Percentiles rank a stretch among this genome's conserved stretches.
Conservation (phyloP, 2,888 invertebrate species). For the Girardia tigrina region DNA sequence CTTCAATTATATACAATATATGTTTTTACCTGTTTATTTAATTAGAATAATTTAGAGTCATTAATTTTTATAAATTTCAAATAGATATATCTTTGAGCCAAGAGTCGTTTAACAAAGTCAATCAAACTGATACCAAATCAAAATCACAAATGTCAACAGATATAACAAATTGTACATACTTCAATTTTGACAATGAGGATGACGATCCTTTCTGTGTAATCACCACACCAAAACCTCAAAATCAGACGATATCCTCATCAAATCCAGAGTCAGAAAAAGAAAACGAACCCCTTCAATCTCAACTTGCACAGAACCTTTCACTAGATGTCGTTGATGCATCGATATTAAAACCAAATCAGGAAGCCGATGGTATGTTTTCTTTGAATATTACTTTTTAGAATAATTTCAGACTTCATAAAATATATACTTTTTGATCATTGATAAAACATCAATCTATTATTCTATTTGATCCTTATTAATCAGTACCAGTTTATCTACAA, state of each 20-base stretch:
- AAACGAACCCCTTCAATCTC: not conserved
- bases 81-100: not conserved
- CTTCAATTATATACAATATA: too few relatives aligned
- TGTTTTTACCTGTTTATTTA: too few relatives aligned
- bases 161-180: constrained; percentile 13
- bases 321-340: not conserved
- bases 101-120: not conserved
- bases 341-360: not conserved
- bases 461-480: too few relatives aligned
- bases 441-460: too few relatives aligned
- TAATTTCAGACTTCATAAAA: too few relatives aligned
- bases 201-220: constrained; percentile 18
- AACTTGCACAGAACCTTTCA: not conserved
- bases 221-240: not conserved
- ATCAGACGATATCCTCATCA: not conserved
- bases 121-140: not conserved
- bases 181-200: not conserved
- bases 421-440: too few relatives aligned
- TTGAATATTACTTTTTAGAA: too few relatives aligned
- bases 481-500: too few relatives aligned
- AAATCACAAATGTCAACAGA: not conserved
- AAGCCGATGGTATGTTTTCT: constrained; percentile 15
- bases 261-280: not conserved
- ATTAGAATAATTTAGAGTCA: too few relatives aligned
- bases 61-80: not conserved